Base-by-base conservation (phyloP, 2,888 invertebrate genomes). In the Scaptomyza reducta region DNA sequence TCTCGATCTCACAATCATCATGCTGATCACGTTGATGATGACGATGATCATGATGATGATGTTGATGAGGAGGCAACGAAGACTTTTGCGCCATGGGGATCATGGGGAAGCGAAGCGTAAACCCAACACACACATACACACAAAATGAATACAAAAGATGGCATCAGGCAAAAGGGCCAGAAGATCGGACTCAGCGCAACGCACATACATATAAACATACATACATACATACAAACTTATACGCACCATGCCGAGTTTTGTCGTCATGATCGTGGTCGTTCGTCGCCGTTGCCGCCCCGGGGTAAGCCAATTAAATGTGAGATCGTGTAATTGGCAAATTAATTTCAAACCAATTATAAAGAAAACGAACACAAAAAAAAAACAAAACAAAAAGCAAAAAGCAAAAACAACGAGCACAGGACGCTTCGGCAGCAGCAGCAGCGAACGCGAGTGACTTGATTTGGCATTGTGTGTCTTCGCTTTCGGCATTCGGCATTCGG, bases 251-350 rank as follows among this genome's bases (percentile, higher is more conserved):
- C 73, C 42, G 58, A 54, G 59, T 38, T 38, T 40, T 62, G 47
- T 55, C 50, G 55, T 59, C 55, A 22, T 64, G 35, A 27, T 56
- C 41, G 13, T 49, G 25, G 22, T 13, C 41, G 10, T 40, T 14
- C 49, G 50, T 54, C 33, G 54, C 31, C 57, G 55, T 56, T 66
- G 70, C 75, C 72, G 73, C 74, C 74, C 66, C 74, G 88, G 85
- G 75, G 76, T 79, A 88, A 87, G 88, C 90, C 90, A 90, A 90
- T 90, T 90, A 90, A 90, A 90, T 90, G 89, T 90, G 89, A 87
- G 90, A 90, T 90, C 90, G 88, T 90, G 90, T 90, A 90, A 90
- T 90, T 90, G 90, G 90, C 89, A 90, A 90, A 90, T 90, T 90
- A 90, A 90, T 90, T 89, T 90, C 89, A 87, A 88, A 88, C 89